Base-by-base conservation (phyloP, 2,888 invertebrate species). In the Cantharis rufa region DNA sequence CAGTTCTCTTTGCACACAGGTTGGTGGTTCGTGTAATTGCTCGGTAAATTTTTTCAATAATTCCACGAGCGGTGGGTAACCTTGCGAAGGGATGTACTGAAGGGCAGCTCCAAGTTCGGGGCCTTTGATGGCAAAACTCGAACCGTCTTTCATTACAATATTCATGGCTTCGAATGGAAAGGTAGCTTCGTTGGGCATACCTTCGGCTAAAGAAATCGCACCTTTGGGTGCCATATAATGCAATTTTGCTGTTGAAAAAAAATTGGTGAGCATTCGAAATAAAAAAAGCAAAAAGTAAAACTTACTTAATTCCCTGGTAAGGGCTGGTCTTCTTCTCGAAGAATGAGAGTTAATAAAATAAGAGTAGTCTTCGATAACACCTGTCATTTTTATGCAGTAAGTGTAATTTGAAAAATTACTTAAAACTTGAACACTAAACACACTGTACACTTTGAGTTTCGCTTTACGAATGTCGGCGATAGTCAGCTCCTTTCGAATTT, bases 61-160 rank as follows among this genome's bases (percentile, higher is more conserved):
- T 72, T 90, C 86, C 0, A 93, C 81, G 0, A 94, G 87, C 0
- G 91, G 89, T 0, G 91, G 89, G 66, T 92, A 90, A 0, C 95
- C 95, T 83, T 92, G 92, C 2, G 94, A 92, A 0, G 95, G 93
- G 78, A 93, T 91, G 84, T 95, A 95, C 85, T 95, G 95, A 73
- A 95, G 88, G 0, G 93, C 94, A 0, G 90, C 89, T 0, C 90
- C 90, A 80, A 95, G 87, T 70, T 92, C 91, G 64, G 88, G 87
- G 0, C 91, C 93, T 66, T 91, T 88, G 15, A 94, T 84, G 0
- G 88, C 86, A 72, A 93, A 85, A 1, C 85, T 85, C 0, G 88
- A 87, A 0, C 92, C 93, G 76, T 90, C 90, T 80, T 89, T 90
- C 76, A 92, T 86, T 76, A 90, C 90, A 62, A 94, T 84, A 24